A percentile compares a stretch with the other conserved stretches of the same genome.
Evolutionary conservation across 2,888 invertebrate species (phyloP).

Genomic region (Ctenicera cuprea): DNA sequence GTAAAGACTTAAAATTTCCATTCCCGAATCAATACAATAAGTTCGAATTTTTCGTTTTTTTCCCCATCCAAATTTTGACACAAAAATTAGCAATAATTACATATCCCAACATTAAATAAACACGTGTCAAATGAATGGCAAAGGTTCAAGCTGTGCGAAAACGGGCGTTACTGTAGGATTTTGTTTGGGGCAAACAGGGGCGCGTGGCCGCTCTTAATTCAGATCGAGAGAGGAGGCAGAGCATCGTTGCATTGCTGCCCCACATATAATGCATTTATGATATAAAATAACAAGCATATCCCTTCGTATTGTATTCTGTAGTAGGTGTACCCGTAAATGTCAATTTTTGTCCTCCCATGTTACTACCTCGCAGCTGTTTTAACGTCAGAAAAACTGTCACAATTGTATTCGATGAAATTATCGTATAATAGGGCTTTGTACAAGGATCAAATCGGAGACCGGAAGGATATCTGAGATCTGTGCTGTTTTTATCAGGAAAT

Average conservation of each 20-base stretch:
- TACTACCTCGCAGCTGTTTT: constrained; percentile 37
- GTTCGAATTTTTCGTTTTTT: constrained; percentile 1
- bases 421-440: constrained; percentile 8
- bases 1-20: neutral
- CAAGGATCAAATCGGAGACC: constrained; percentile 3
- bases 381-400: constrained; percentile 22
- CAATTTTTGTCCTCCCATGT: constrained; percentile 32
- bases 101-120: constrained; percentile 40
- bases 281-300: constrained; percentile 51
- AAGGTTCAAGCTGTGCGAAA: constrained; percentile 52
- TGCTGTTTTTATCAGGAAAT: neutral
- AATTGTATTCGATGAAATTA: neutral
- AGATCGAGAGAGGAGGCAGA: constrained; percentile 42
- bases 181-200: constrained; percentile 59
- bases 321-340: constrained; percentile 42
- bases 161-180: constrained; percentile 54
- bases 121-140: constrained; percentile 42
- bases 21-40: neutral
- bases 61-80: constrained; percentile 45
- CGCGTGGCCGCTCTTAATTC: constrained; percentile 56
- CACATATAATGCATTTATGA: constrained; percentile 47
- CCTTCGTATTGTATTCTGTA: constrained; percentile 36
- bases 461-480: constrained; percentile 16
- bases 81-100: constrained; percentile 58
- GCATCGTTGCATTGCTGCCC: constrained; percentile 34